Evolutionary conservation across 2,797 vertebrate genomes (phyloP).

Genomic region (Sebastes ruberrimus): DNA sequence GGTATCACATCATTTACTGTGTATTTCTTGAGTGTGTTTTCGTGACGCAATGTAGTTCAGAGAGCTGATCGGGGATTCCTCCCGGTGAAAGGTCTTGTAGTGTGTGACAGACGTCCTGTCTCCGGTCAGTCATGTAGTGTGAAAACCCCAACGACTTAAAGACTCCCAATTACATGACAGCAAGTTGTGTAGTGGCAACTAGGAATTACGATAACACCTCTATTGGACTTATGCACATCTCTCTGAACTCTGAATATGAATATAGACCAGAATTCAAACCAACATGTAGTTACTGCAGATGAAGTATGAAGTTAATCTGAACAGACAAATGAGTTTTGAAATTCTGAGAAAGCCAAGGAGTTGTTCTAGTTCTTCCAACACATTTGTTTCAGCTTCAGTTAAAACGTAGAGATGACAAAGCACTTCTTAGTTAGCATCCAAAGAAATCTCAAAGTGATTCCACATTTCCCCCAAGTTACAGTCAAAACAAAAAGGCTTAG

Average conservation of each 20-base stretch:
- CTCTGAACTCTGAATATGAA: not conserved
- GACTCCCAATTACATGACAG: no score
- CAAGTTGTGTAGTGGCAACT: no score
- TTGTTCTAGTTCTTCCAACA: not conserved
- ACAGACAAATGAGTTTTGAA: not conserved
- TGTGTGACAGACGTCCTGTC: no score
- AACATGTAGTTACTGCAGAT: not conserved
- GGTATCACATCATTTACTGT: no score
- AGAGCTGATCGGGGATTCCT: no score
- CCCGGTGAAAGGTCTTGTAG: rapidly evolving
- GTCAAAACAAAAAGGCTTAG: not conserved
- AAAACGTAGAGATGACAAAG: not conserved
- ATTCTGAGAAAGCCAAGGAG: not conserved
- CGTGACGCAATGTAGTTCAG: no score
- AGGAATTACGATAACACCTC: not conserved
- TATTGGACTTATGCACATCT: not conserved
- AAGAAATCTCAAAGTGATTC: not conserved
- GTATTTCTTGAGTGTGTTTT: no score
- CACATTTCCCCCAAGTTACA: not conserved
- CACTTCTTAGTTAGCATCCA: not conserved
- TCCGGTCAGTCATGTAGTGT: no score
- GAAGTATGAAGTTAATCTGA: not conserved
- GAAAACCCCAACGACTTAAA: no score
- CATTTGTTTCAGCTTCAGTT: not conserved
- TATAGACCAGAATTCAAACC: not conserved